phyloP scores from a whole-genome alignment of 2,797 vertebrate species.

The Chlorospingus flavigularis region DNA sequence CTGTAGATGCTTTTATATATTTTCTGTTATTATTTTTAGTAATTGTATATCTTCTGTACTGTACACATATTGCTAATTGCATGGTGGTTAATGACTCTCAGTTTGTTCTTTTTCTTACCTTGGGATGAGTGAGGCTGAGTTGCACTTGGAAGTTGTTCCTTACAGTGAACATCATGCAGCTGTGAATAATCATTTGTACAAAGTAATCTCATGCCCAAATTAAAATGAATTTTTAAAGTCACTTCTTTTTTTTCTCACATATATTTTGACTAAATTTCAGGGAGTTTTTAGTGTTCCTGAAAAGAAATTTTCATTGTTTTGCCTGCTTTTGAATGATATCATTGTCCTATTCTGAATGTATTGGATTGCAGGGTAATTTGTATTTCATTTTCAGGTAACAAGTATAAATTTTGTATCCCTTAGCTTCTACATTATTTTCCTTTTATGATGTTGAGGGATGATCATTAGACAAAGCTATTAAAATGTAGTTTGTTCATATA shows the following conservation, averaged over 20 bases:
- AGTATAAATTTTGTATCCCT: background rate
- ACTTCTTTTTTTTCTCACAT: background rate
- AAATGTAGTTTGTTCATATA: background rate
- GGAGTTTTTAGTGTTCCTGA: fast-evolving
- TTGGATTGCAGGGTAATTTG: background rate
- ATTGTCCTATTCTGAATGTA: background rate
- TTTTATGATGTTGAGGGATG: background rate
- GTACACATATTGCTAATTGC: background rate
- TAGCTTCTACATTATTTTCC: background rate
- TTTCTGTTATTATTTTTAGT: background rate
- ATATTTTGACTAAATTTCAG: background rate
- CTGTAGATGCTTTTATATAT: background rate
- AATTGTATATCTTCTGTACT: background rate
- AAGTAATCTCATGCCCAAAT: background rate
- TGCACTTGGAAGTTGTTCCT: background rate
- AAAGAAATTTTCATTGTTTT: background rate
- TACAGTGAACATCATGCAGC: background rate
- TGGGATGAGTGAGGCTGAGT: background rate
- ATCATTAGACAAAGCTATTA: background rate
- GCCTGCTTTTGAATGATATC: background rate
- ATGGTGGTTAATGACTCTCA: background rate
- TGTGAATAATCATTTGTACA: background rate
- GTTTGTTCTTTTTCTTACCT: background rate
- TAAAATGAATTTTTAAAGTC: background rate
- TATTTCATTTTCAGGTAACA: background rate